Conservation (phyloP, 1,140 invertebrate genomes). For the Aphidius gifuensis region DNA sequence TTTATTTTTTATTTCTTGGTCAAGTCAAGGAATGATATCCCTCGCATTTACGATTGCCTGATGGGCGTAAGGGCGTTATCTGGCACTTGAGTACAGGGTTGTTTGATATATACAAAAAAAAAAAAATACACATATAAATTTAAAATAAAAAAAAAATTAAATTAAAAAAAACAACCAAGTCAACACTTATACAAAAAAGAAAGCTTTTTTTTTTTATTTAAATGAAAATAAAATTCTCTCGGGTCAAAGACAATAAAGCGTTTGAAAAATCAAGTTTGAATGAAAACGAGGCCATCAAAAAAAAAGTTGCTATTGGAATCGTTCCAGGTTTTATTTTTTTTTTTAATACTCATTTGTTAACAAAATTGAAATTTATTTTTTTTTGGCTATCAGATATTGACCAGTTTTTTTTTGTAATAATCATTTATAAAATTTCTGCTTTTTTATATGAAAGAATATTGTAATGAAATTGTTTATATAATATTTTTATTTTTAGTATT, state of each 20-base stretch:
- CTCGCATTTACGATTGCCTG: constrained; percentile 7
- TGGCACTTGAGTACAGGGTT: constrained; percentile 1
- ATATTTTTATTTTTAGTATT: too few relatives aligned
- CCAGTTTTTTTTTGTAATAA: too few relatives aligned
- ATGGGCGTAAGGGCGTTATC: constrained; percentile 7
- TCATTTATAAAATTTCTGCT: too few relatives aligned
- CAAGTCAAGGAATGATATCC: neutral
- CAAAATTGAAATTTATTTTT: too few relatives aligned
- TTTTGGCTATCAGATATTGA: too few relatives aligned
- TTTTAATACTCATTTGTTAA: neutral
- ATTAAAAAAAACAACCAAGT: neutral
- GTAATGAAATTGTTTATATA: too few relatives aligned
- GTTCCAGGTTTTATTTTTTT: neutral
- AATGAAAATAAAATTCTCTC: too few relatives aligned
- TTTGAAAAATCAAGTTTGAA: neutral
- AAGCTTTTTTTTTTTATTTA: too few relatives aligned
- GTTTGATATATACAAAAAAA: neutral
- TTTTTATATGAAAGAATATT: too few relatives aligned
- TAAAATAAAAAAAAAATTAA: constrained; percentile 2
- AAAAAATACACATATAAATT: too few relatives aligned
- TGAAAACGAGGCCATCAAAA: neutral
- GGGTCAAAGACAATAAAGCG: too few relatives aligned
- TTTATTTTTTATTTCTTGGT: neutral
- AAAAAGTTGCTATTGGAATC: neutral
- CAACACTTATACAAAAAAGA: too few relatives aligned